phyloP scores from a whole-genome alignment of 2,888 invertebrate species.

The Agrochola macilenta region DNA sequence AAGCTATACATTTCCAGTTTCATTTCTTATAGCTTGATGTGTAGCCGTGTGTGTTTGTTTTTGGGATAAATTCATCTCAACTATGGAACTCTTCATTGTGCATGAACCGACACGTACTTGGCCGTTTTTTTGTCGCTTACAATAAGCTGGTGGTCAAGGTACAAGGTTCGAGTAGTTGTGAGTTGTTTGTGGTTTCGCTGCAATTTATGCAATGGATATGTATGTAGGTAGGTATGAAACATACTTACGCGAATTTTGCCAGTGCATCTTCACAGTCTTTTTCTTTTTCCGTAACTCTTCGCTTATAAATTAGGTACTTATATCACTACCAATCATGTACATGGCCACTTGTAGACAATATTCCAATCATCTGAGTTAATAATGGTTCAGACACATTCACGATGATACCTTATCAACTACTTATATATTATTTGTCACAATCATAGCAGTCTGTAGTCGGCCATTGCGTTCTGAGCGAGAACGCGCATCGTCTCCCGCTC shows the following conservation, averaged over 20 bases:
- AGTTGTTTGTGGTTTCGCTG: conserved; percentile 7
- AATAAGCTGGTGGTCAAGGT: conserved; percentile 7
- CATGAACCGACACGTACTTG: no score
- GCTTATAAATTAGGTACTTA: conserved; percentile 2
- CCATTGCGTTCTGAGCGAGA: conserved; percentile 60
- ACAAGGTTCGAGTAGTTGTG: conserved; percentile 18
- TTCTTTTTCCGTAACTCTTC: neutral
- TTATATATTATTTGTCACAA: conserved; percentile 64
- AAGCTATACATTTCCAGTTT: no score
- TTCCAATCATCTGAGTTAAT: conserved; percentile 59
- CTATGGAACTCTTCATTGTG: no score
- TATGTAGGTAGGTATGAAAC: neutral
- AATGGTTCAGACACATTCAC: conserved; percentile 59
- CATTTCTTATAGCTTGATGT: no score
- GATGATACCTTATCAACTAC: conserved; percentile 68
- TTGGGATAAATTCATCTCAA: no score
- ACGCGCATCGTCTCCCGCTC: conserved; percentile 66
- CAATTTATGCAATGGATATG: neutral
- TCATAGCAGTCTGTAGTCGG: conserved; percentile 58
- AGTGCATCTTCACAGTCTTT: neutral
- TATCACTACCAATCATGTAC: conserved; percentile 13
- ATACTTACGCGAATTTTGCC: neutral
- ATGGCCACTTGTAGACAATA: conserved; percentile 44
- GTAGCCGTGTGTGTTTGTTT: no score
- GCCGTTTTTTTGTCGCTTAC: neutral